Conservation (phyloP, 2,113 vertebrate species). For the Arizona elegans region DNA sequence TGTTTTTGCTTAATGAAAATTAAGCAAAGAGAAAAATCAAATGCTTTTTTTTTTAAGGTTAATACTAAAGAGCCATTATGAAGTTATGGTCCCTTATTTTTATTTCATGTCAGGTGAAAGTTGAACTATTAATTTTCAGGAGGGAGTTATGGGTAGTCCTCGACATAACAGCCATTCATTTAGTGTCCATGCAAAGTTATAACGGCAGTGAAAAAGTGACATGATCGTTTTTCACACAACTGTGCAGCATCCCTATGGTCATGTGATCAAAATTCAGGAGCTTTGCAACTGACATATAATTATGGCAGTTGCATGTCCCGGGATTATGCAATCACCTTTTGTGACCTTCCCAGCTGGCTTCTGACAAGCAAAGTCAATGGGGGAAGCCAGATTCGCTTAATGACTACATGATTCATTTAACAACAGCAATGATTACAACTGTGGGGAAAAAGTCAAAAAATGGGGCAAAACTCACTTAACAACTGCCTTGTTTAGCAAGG, state of each 20-base stretch:
- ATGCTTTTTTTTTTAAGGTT: slow-evolving; percentile 29
- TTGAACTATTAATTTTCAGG: slow-evolving; percentile 49
- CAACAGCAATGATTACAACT: background rate
- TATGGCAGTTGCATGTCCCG: background rate
- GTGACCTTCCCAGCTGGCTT: background rate
- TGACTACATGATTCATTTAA: background rate
- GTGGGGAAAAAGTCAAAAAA: no score
- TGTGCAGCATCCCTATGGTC: background rate
- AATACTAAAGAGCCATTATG: slow-evolving; percentile 35
- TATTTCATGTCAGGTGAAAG: slow-evolving; percentile 50
- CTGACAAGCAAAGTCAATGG: background rate
- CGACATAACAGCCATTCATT: background rate
- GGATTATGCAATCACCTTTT: background rate
- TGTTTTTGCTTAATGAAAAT: slow-evolving; percentile 2
- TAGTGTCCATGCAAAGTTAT: background rate
- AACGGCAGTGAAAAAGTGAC: background rate
- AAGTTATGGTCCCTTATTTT: slow-evolving; percentile 22
- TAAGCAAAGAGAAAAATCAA: background rate
- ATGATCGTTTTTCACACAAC: background rate
- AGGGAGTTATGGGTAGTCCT: background rate
- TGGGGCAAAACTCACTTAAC: background rate
- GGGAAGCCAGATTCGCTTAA: background rate
- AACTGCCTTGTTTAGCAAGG: background rate
- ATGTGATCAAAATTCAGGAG: background rate
- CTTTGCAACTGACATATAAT: background rate